These are phyloP conservation scores for Cariama cristata DNA, from an alignment of 2,113 vertebrate species.

Conservation along the genomic window DNA sequence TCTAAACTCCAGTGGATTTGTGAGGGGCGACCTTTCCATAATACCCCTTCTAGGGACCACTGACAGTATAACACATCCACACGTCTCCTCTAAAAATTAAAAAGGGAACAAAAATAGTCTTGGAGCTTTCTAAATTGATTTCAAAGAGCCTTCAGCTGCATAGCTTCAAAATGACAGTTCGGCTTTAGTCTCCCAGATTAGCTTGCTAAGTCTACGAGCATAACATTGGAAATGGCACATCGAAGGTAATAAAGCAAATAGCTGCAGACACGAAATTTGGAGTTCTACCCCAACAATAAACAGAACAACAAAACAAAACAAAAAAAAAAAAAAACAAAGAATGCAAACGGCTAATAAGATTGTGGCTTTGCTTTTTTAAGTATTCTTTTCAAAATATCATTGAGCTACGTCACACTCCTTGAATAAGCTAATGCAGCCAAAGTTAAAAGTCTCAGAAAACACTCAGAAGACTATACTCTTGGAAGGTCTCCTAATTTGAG, in stretches of 20 bases:
- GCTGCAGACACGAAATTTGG: neutral
- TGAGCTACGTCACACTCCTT: neutral
- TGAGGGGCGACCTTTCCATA: neutral
- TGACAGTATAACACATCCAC: neutral
- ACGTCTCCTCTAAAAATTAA: conserved; percentile 8
- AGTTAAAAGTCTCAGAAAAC: neutral
- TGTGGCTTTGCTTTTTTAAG: neutral
- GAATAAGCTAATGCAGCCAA: neutral
- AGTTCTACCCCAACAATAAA: neutral
- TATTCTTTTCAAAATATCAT: neutral
- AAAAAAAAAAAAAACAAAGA: neutral
- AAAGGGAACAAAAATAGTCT: conserved; percentile 37
- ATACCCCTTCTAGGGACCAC: neutral
- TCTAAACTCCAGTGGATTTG: neutral
- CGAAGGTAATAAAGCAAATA: conserved; percentile 48
- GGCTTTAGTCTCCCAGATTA: conserved; percentile 30
- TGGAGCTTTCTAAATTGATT: conserved; percentile 42
- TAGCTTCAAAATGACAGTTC: conserved; percentile 50
- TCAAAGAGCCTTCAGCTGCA: conserved; percentile 48
- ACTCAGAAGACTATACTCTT: neutral
- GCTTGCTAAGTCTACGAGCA: neutral
- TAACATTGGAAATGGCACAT: conserved; percentile 38
- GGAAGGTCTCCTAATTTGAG: neutral
- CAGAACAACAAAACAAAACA: neutral
- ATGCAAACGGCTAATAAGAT: neutral